Evolutionary conservation across 2,113 vertebrate species (phyloP), one percentile per base, ranked within the genome.

Genomic region (Prionailurus bengalensis): DNA sequence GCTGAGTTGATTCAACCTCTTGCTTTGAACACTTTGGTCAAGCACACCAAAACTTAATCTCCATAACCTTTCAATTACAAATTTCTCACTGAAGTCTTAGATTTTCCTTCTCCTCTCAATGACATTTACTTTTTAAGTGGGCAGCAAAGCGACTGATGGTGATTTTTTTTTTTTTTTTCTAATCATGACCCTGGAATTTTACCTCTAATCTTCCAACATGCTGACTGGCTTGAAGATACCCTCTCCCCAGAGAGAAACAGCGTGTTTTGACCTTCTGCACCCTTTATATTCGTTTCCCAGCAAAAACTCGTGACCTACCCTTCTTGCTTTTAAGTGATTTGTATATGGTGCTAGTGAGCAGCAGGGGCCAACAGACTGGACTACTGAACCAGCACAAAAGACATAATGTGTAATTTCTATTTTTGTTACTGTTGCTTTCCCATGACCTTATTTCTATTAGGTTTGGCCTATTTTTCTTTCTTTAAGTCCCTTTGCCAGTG

Each of bases 371-470:
- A 23, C 27, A 51, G 5, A 53, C 15, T 65, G 0, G 61, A 23
- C 83, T 33, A 76, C 27, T 7, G 11, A 76, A 80, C n/a, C 8
- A 74, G 45, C 71, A 83, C 55, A 17, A 93, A 58, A 81, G 63
- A 61, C 51, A 58, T 42, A 3, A 29, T 94, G 92, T 94, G 53
- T 58, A 3, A 25, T 94, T 96, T 94, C 93, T 71, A 63, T 94
- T 97, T 84, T 78, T 89, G 70, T 82, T 79, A 10, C 79, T 82
- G 0, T 81, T 96, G 55, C 87, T 96, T 96, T 98, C 76, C 53
- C 80, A 84, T 3, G 29, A 42, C n/a, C 42, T 87, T 92, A 61
- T 66, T 97, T 93, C 89, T 96, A 4, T 83, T 86, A 95, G 31
- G 23, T 79, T 80, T 96, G 74, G 71, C 73, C 93, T 92, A 29